phyloP scores from a whole-genome alignment of 2,888 invertebrate species.

The Gymnocheta viridis region DNA sequence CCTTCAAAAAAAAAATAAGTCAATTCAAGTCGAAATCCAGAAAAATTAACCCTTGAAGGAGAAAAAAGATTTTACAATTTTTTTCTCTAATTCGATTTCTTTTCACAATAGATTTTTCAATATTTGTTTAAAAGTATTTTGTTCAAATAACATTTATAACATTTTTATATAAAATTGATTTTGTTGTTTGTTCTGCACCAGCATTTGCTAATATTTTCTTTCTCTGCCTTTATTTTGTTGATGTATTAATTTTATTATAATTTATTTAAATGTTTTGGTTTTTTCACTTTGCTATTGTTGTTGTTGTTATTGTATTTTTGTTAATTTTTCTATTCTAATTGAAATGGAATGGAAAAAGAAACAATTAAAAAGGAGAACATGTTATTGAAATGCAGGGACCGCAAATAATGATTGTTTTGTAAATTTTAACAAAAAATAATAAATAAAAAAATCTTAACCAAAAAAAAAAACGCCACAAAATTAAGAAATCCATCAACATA shows the following conservation, averaged over 20 bases:
- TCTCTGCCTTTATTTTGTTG: not conserved
- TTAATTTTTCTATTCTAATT: constrained; percentile 51
- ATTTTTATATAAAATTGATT: not conserved
- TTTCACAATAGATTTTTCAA: not conserved
- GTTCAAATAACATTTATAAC: not conserved
- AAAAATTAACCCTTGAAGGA: not conserved
- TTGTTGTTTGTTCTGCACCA: not conserved
- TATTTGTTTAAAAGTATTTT: not conserved
- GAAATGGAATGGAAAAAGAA: constrained; percentile 27
- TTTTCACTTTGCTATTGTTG: constrained; percentile 12
- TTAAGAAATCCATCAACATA: no score
- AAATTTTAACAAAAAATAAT: no score
- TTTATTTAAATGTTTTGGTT: constrained; percentile 27
- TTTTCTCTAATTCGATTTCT: not conserved
- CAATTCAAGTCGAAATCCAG: not conserved
- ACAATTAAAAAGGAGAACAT: constrained; percentile 23
- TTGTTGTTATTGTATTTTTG: not conserved
- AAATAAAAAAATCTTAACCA: no score
- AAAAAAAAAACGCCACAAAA: no score
- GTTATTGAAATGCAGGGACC: no score
- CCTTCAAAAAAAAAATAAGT: not conserved
- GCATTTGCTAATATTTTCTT: not conserved
- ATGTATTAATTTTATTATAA: not conserved
- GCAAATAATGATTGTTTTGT: no score
- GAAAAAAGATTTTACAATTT: not conserved